phyloP scores from a whole-genome alignment of 2,113 vertebrate genomes.

The Podarcis raffonei region DNA sequence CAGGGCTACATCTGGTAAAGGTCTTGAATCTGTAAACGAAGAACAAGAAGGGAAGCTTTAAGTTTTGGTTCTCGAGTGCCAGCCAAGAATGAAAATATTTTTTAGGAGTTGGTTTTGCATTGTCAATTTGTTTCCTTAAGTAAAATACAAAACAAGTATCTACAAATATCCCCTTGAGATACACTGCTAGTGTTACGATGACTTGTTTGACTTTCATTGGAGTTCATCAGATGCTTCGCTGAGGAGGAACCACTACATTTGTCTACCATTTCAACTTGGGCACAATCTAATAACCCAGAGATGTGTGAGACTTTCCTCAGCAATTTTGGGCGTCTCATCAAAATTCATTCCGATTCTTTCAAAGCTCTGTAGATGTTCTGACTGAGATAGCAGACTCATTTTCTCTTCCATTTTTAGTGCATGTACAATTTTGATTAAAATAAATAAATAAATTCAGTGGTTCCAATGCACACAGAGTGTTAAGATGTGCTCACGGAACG shows the following conservation, averaged over 20 bases:
- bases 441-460: neutral
- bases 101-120: neutral
- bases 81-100: neutral
- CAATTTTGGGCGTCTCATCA: neutral
- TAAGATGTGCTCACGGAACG: neutral
- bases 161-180: neutral
- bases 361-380: neutral
- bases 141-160: neutral
- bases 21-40: slow-evolving; percentile 91
- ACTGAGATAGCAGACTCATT: neutral
- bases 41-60: slow-evolving; percentile 10
- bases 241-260: neutral
- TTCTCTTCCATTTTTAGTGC: neutral
- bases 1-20: slow-evolving; percentile 98
- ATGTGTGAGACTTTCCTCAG: neutral
- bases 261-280: neutral
- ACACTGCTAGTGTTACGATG: neutral
- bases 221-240: neutral
- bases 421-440: neutral
- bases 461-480: neutral
- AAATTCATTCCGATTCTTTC: neutral
- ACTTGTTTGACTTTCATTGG: neutral
- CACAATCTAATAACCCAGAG: neutral
- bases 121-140: neutral
- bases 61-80: neutral